A percentile compares a stretch with the other conserved stretches of the same genome.
These are phyloP conservation scores for Hecatera dysodea DNA, from an alignment of 2,888 invertebrate genomes.

Conservation along the genomic window DNA sequence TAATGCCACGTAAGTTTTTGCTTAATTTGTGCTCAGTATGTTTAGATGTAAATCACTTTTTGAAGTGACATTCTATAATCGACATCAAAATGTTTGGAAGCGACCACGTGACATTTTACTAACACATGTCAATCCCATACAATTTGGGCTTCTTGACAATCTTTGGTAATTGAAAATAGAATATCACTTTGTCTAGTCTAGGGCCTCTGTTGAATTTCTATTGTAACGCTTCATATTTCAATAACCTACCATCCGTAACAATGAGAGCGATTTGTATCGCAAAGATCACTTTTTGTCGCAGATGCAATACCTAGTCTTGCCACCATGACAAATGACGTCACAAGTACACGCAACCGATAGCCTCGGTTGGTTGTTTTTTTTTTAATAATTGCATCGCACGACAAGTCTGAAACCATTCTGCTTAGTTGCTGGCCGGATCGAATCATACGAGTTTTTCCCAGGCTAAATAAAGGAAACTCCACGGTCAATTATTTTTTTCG, in stretches of 20 bases:
- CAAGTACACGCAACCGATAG: conserved; percentile 42
- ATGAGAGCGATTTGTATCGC: conserved; percentile 39
- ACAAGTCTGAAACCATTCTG: conserved; percentile 43
- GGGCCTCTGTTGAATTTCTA: background rate
- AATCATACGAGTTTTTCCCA: conserved; percentile 57
- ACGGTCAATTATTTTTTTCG: conserved; percentile 47
- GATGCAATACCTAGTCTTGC: conserved; percentile 41
- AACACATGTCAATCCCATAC: background rate
- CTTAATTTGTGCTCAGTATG: background rate
- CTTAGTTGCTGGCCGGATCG: conserved; percentile 43
- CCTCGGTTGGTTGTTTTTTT: conserved; percentile 32
- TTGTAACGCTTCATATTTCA: conserved; percentile 32
- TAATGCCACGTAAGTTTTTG: background rate
- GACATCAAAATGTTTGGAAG: background rate
- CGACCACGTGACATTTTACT: background rate
- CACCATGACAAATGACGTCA: conserved; percentile 58
- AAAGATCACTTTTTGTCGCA: conserved; percentile 50
- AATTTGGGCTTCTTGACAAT: background rate
- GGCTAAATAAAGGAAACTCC: conserved; percentile 47
- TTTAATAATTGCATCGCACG: conserved; percentile 59
- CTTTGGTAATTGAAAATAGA: background rate
- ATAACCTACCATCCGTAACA: conserved; percentile 28
- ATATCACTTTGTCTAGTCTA: background rate
- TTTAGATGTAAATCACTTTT: background rate
- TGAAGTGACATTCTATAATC: too few species aligned